Evolutionary conservation across 2,113 vertebrate genomes (phyloP).

Genomic region (Syngnathoides biaculeatus): DNA sequence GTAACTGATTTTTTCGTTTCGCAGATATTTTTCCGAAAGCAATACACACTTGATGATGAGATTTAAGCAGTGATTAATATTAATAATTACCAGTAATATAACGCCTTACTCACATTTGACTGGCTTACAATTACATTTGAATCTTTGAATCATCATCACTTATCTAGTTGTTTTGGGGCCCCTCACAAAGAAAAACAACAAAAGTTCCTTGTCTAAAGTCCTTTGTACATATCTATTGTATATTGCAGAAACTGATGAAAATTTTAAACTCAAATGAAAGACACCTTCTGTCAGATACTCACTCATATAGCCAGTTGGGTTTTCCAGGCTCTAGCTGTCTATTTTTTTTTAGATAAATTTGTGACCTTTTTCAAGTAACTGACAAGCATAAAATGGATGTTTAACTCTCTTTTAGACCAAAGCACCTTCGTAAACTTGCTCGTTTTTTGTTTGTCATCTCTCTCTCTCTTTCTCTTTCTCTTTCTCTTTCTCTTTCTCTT

Average conservation of each 20-base stretch:
- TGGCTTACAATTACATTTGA: too few relatives aligned
- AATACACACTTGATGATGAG: too few relatives aligned
- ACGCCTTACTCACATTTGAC: too few relatives aligned
- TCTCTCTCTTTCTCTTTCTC: neutral
- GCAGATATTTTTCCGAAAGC: too few relatives aligned
- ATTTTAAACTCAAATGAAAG: constrained; percentile 35
- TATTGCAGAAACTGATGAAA: neutral
- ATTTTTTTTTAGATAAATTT: constrained; percentile 68
- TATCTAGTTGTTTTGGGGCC: too few relatives aligned
- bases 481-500: neutral
- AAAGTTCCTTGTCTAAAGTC: neutral
- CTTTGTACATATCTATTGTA: constrained; percentile 7
- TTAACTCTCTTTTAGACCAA: constrained; percentile 49
- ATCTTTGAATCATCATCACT: too few relatives aligned
- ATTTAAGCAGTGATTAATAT: too few relatives aligned
- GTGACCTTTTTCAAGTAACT: constrained; percentile 74
- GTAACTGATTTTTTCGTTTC: neutral
- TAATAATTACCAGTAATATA: too few relatives aligned
- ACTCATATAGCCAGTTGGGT: constrained; percentile 42
- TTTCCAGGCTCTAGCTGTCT: constrained; percentile 47
- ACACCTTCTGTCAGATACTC: constrained; percentile 38
- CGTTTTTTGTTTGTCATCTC: constrained; percentile 22
- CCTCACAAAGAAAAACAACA: too few relatives aligned
- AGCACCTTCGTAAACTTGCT: constrained; percentile 39
- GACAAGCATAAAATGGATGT: neutral